A percentile compares a stretch with the other conserved stretches of the same genome.
Evolutionary conservation across 2,113 vertebrate genomes (phyloP).

Genomic region (Syrrhaptes paradoxus): DNA sequence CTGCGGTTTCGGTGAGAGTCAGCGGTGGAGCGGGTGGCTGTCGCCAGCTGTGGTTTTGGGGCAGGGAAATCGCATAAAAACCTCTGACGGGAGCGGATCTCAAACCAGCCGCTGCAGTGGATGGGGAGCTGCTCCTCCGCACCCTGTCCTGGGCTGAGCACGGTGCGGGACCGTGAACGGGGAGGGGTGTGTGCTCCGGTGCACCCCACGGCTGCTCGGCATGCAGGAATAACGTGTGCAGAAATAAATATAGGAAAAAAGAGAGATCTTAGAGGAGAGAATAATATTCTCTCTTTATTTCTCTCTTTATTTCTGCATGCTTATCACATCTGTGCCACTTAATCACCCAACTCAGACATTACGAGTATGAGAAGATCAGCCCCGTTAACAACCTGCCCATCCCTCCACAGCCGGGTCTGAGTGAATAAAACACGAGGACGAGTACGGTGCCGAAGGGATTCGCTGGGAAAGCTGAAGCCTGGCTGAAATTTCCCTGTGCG

Average conservation of each 20-base stretch:
- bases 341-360: background rate
- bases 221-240: background rate
- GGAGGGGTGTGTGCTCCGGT: background rate
- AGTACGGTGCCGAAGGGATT: accelerated
- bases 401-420: background rate
- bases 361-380: background rate
- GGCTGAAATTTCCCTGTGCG: background rate
- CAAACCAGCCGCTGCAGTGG: accelerated
- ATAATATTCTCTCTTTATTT: background rate
- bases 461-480: background rate
- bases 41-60: background rate
- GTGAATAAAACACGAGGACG: accelerated
- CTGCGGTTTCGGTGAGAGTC: background rate
- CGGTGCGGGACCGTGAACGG: accelerated
- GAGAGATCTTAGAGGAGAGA: background rate
- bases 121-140: background rate
- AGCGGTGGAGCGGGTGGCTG: background rate
- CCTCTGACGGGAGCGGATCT: background rate
- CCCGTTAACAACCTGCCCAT: background rate
- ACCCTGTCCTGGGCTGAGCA: background rate
- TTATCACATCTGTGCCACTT: background rate
- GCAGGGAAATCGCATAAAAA: background rate
- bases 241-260: background rate
- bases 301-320: background rate
- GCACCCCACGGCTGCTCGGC: background rate